Evolutionary conservation across 2,797 vertebrate species (phyloP).

Genomic region (Cuculus canorus): DNA sequence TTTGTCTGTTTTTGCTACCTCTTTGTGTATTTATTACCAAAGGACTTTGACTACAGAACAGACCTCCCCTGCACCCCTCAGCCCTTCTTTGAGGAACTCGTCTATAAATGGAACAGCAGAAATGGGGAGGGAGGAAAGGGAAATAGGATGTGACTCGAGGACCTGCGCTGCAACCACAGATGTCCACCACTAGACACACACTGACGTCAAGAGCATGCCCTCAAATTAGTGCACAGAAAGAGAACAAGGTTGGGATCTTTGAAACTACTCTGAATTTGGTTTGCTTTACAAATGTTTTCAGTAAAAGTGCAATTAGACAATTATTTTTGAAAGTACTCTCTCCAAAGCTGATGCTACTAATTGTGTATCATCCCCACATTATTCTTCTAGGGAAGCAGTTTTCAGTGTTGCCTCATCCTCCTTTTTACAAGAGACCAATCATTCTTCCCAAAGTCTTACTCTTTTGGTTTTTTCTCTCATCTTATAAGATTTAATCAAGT

Average conservation of each 20-base stretch:
- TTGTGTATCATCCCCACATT: background rate
- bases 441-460: background rate
- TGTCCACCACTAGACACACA: background rate
- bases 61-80: background rate
- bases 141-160: background rate
- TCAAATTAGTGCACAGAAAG: background rate
- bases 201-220: background rate
- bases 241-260: background rate
- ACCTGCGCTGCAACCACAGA: background rate
- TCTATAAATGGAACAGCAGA: background rate
- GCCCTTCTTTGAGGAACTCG: background rate
- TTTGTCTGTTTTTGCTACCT: background rate
- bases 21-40: background rate
- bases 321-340: background rate
- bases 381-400: background rate
- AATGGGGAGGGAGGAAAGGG: background rate
- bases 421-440: background rate
- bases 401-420: background rate
- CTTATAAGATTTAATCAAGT: conserved; percentile 38
- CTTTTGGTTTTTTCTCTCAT: background rate
- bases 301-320: background rate
- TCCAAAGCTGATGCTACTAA: background rate
- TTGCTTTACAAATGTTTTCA: background rate
- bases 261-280: background rate
- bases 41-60: background rate